Evolutionary conservation across 1,140 invertebrate genomes (phyloP).

Genomic region (Drosophila littoralis): DNA sequence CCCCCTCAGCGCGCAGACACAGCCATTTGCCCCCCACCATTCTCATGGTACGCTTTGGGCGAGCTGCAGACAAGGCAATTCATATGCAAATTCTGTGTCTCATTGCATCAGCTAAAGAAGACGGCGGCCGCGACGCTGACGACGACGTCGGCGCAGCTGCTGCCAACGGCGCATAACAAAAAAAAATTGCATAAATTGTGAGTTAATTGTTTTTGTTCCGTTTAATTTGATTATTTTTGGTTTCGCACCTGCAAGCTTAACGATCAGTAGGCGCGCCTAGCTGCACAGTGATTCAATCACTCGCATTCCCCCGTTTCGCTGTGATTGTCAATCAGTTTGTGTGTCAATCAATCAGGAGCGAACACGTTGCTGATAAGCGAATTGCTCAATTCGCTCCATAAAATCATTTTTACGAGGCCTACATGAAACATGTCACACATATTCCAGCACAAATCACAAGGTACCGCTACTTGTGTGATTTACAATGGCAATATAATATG

Average conservation of each 20-base stretch:
- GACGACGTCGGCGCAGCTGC: slow-evolving; percentile 1
- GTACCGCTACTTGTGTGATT: slow-evolving; percentile 14
- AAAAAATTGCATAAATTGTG: slow-evolving; percentile 33
- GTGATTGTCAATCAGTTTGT: slow-evolving; percentile 52
- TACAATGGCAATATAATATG: slow-evolving; percentile 1
- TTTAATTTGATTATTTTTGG: slow-evolving; percentile 15
- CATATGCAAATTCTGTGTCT: slow-evolving; percentile 58
- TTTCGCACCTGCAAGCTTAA: slow-evolving; percentile 43
- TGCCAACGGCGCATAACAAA: slow-evolving; percentile 31
- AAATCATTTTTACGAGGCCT: slow-evolving; percentile 9
- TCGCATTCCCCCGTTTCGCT: slow-evolving; percentile 13
- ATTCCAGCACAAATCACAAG: background rate
- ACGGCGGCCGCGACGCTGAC: slow-evolving; percentile 3
- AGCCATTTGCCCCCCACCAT: slow-evolving; percentile 10
- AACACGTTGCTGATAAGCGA: slow-evolving; percentile 66
- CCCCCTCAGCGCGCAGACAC: slow-evolving; percentile 13
- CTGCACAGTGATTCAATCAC: slow-evolving; percentile 42
- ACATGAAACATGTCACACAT: slow-evolving; percentile 30
- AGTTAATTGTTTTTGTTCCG: slow-evolving; percentile 14
- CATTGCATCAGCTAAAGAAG: slow-evolving; percentile 74
- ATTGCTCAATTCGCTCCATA: slow-evolving; percentile 8
- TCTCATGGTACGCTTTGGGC: slow-evolving; percentile 29
- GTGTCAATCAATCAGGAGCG: slow-evolving; percentile 64
- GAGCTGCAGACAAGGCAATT: slow-evolving; percentile 53
- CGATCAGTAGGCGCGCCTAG: slow-evolving; percentile 1